These are phyloP conservation scores for Drosophila trichaetosa DNA, from an alignment of 2,888 invertebrate species.

Conservation along the genomic window DNA sequence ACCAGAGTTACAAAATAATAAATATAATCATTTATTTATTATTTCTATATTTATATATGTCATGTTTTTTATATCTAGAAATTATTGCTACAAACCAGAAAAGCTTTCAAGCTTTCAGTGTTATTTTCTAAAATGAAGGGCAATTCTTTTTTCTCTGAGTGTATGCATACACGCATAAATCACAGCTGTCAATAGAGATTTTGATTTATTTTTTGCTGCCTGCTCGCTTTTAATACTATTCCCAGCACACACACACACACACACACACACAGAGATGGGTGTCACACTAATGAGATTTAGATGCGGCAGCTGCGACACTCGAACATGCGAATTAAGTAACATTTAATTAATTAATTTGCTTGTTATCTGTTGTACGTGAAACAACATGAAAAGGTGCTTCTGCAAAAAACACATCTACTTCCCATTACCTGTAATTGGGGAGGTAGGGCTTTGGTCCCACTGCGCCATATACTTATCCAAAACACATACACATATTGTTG, in stretches of 20 bases:
- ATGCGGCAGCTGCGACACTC: conserved; percentile 75
- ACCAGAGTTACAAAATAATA: background rate
- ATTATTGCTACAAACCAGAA: background rate
- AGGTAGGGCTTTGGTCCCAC: conserved; percentile 1
- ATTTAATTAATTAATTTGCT: conserved; percentile 77
- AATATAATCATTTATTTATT: background rate
- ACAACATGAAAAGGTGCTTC: conserved; percentile 25
- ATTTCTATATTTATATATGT: background rate
- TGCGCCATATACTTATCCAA: background rate
- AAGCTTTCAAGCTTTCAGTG: background rate
- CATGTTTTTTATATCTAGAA: background rate
- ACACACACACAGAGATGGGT: conserved; percentile 2
- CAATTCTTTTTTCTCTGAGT: background rate
- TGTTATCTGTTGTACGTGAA: conserved; percentile 56
- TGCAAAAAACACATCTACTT: conserved; percentile 17
- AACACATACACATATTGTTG: conserved; percentile 10
- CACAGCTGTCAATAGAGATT: conserved; percentile 67
- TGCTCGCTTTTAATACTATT: conserved; percentile 29
- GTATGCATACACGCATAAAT: conserved; percentile 52
- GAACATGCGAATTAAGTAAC: conserved; percentile 47
- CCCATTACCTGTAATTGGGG: conserved; percentile 24
- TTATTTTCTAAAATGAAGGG: background rate
- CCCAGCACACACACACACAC: conserved; percentile 17
- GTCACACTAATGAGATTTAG: conserved; percentile 71
- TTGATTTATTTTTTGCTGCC: conserved; percentile 17